Evolutionary conservation across 2,797 vertebrate species (phyloP).

Genomic region (Acanthiza pusilla): DNA sequence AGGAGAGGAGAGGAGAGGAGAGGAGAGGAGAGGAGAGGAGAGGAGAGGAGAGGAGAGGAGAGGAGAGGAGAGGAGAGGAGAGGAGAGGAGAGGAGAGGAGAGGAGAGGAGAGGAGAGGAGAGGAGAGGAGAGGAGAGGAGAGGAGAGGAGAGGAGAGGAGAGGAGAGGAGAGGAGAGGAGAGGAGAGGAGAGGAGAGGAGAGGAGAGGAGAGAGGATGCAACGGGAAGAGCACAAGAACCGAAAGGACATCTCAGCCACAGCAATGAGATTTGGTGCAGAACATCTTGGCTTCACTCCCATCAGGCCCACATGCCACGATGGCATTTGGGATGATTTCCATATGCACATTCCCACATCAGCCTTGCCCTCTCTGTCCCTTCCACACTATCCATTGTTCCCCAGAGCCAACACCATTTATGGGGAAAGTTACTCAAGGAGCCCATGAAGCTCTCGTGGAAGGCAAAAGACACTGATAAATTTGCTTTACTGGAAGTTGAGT

Average conservation of each 20-base stretch:
- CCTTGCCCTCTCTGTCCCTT: not conserved
- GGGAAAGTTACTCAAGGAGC: not conserved
- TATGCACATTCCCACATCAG: accelerated
- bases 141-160: not conserved
- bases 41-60: not conserved
- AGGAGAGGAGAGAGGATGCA: not conserved
- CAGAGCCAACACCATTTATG: not conserved
- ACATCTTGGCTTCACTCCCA: not conserved
- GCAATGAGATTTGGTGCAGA: not conserved
- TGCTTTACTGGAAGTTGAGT: not conserved
- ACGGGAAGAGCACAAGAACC: not conserved
- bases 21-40: not conserved
- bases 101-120: not conserved
- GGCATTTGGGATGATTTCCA: not conserved
- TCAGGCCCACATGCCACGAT: not conserved
- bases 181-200: not conserved
- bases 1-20: not conserved
- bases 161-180: not conserved
- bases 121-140: not conserved
- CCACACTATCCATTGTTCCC: not conserved
- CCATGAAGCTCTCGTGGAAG: not conserved
- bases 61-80: not conserved
- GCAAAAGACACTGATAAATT: not conserved
- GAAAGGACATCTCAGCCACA: not conserved
- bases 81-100: not conserved